Evolutionary conservation across 2,888 invertebrate genomes (phyloP).

Genomic region (Pristionchus fissidentatus): DNA sequence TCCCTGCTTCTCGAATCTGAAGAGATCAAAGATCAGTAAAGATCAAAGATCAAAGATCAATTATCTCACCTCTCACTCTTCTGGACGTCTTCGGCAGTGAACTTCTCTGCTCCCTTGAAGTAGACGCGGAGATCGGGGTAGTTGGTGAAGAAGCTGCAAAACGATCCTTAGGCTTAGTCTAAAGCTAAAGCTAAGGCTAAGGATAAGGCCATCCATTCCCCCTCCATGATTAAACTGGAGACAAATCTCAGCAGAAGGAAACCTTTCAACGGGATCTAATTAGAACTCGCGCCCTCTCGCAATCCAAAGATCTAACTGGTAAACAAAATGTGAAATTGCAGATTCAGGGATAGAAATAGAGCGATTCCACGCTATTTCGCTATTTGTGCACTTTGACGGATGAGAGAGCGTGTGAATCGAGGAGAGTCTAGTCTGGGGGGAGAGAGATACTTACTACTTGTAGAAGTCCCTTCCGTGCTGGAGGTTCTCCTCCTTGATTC

Average conservation of each 20-base stretch:
- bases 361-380: too few species aligned
- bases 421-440: background rate
- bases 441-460: conserved; percentile 61
- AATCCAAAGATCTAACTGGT: too few species aligned
- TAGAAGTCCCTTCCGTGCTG: conserved; percentile 70
- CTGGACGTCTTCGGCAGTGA: conserved; percentile 66
- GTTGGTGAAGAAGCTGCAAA: conserved; percentile 66
- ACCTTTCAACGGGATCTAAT: too few species aligned
- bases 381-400: too few species aligned
- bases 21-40: conserved; percentile 31
- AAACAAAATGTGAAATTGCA: too few species aligned
- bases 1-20: conserved; percentile 73
- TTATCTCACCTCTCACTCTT: conserved; percentile 60
- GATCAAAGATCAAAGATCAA: background rate
- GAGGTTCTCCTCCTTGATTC: conserved; percentile 58
- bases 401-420: background rate
- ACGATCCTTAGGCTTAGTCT: too few species aligned
- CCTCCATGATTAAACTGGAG: background rate
- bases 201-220: background rate
- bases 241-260: background rate
- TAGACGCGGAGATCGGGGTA: conserved; percentile 67
- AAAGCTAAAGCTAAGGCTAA: too few species aligned
- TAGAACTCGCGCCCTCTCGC: too few species aligned
- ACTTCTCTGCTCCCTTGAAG: conserved; percentile 69
- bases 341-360: too few species aligned